Base-by-base conservation (phyloP, 92 coral and sea anemone species). In the Heliopora coerulea region DNA sequence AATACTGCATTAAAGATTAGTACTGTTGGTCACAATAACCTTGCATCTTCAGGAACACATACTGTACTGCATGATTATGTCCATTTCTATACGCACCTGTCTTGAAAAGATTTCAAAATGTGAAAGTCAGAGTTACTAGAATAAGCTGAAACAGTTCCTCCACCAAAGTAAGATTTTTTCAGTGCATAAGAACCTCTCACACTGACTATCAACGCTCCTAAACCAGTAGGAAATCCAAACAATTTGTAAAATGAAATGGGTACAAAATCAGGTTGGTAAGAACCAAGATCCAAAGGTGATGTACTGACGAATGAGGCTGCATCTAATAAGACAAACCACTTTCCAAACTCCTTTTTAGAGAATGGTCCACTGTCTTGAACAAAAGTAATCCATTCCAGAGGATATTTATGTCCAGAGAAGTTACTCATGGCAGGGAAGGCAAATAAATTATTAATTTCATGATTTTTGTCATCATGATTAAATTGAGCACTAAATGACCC, bases 181-280 rank as follows among this genome's bases (percentile, higher is more conserved):
- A 92, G 67, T 12, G 82, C 65, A 59, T 54, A n/a, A 10, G 84
- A 83, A 76, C 97, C 88, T 54, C 76, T 69, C 48, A 85, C 86
- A 34, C 75, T 77, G 28, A 92, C 91, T 30, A 92, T 59, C 25
- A 92, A 84, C 28, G 96, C 97, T 32, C 97, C 97, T 40, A 92
- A 41, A 19, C 97, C 97, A 58, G 97, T 92, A 40, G 97, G 97
- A 67, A 92, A 92, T 13, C 97, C 97, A 83, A 92, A 92, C 62
- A 92, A 72, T 72, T 92, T 92, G 75, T 92, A 92, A 76, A 92
- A 92, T n/a, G 97, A 92, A 39, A 92, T 61, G 23, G 97, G 93
- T 56, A 92, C 77, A 70, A 87, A 92, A 72, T 92, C 97, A 76
- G 96, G 88, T 6, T 83, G 31, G 35, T 84, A 83, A 1, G 77